Conservation (phyloP, 2,113 vertebrate genomes). For the Neolamprologus sp. region DNA sequence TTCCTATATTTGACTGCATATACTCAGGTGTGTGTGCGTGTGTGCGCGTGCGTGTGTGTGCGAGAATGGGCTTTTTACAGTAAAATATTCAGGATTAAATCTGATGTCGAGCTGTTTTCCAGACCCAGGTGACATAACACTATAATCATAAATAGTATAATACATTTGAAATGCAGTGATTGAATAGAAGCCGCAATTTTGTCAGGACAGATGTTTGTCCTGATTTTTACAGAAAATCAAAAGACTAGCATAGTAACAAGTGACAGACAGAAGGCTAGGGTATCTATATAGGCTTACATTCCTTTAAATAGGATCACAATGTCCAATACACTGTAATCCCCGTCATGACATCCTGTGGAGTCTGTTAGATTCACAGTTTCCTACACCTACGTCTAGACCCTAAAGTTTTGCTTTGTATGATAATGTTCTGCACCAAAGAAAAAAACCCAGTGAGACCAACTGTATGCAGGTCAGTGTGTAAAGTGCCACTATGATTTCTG, state of each 20-base stretch:
- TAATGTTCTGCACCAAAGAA: not conserved
- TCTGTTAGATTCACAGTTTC: not conserved
- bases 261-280: not conserved
- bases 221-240: not conserved
- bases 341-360: not conserved
- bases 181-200: not conserved
- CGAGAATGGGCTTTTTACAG: no score
- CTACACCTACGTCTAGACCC: not conserved
- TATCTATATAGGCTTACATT: slow-evolving; percentile 10
- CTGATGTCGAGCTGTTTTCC: not conserved
- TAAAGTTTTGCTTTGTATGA: not conserved
- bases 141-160: not conserved
- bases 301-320: slow-evolving; percentile 15
- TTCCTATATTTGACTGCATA: not conserved
- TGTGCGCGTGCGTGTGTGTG: not conserved
- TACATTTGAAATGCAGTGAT: not conserved
- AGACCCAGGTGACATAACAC: not conserved
- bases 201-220: slow-evolving; percentile 21
- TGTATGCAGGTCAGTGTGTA: not conserved
- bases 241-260: not conserved
- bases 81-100: no score
- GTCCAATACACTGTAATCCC: not conserved
- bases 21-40: not conserved
- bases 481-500: not conserved
- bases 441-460: not conserved